Percentiles rank a stretch among this genome's conserved stretches.
Evolutionary conservation across 2,113 vertebrate genomes (phyloP).

Genomic region (Chaenocephalus aceratus): DNA sequence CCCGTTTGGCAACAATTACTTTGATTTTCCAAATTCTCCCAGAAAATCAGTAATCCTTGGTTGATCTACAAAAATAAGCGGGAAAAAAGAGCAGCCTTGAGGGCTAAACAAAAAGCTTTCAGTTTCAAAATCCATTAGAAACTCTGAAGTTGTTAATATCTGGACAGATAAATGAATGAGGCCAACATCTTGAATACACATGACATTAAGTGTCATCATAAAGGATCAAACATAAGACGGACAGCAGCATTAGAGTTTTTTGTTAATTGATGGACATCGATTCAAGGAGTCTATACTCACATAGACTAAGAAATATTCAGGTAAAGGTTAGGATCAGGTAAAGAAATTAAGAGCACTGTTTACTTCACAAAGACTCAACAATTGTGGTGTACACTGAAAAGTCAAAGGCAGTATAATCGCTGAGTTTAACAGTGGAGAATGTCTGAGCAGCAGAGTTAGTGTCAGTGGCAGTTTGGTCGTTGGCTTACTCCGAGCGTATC

Average conservation of each 20-base stretch:
- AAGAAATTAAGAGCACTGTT: constrained; percentile 49
- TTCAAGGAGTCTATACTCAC: background rate
- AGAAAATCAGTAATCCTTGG: constrained; percentile 22
- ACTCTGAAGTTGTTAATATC: background rate
- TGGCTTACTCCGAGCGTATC: constrained; percentile 43
- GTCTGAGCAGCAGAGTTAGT: constrained; percentile 70
- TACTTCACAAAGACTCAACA: constrained; percentile 26
- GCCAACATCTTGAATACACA: constrained; percentile 19
- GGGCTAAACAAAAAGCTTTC: constrained; percentile 4
- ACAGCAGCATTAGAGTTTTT: constrained; percentile 50
- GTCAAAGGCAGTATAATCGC: constrained; percentile 55
- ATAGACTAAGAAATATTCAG: background rate
- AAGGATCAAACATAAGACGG: constrained; percentile 30
- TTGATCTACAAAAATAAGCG: background rate
- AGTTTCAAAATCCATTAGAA: constrained; percentile 13
- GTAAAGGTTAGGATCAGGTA: constrained; percentile 25
- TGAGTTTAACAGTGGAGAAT: constrained; percentile 50
- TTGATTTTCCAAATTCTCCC: constrained; percentile 13
- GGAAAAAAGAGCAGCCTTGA: background rate
- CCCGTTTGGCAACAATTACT: constrained; percentile 37
- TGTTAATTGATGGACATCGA: constrained; percentile 4
- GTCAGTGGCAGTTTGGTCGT: constrained; percentile 71
- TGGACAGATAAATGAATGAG: constrained; percentile 25
- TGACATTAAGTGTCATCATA: background rate
- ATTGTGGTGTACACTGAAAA: constrained; percentile 22